Evolutionary conservation across 1,140 invertebrate species (phyloP).

Genomic region (Spodoptera litura): DNA sequence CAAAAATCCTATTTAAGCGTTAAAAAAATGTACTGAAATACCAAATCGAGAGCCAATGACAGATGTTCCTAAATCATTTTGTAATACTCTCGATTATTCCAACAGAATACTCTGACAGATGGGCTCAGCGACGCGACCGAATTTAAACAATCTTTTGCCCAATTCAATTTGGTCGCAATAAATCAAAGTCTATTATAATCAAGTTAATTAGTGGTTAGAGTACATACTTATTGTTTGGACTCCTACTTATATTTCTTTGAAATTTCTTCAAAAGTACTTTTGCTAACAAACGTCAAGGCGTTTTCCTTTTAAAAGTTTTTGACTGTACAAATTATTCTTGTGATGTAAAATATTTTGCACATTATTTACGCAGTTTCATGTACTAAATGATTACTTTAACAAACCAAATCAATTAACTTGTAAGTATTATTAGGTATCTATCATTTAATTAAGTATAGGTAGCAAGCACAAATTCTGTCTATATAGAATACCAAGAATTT

Average conservation of each 20-base stretch:
- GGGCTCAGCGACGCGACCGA: constrained; percentile 16
- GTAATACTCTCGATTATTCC: constrained; percentile 40
- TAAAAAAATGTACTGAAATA: constrained; percentile 2
- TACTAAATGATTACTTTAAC: too few relatives aligned
- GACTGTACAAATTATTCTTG: too few relatives aligned
- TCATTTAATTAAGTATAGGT: too few relatives aligned
- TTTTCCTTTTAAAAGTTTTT: too few relatives aligned
- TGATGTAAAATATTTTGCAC: too few relatives aligned
- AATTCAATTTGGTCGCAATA: constrained; percentile 29
- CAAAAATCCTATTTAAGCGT: neutral
- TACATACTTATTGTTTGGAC: neutral
- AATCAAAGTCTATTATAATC: constrained; percentile 37
- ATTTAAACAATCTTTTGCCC: constrained; percentile 27
- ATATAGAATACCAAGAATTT: too few relatives aligned
- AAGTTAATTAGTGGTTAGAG: constrained; percentile 10
- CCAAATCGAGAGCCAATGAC: constrained; percentile 8
- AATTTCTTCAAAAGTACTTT: neutral
- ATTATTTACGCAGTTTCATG: too few relatives aligned
- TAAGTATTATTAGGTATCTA: too few relatives aligned
- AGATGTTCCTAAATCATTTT: constrained; percentile 33
- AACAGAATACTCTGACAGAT: constrained; percentile 34
- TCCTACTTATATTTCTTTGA: neutral
- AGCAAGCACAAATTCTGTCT: too few relatives aligned
- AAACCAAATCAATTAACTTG: too few relatives aligned
- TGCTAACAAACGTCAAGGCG: too few relatives aligned